Evolutionary conservation across 2,888 invertebrate genomes (phyloP).

Genomic region (Carterocephalus palaemon): DNA sequence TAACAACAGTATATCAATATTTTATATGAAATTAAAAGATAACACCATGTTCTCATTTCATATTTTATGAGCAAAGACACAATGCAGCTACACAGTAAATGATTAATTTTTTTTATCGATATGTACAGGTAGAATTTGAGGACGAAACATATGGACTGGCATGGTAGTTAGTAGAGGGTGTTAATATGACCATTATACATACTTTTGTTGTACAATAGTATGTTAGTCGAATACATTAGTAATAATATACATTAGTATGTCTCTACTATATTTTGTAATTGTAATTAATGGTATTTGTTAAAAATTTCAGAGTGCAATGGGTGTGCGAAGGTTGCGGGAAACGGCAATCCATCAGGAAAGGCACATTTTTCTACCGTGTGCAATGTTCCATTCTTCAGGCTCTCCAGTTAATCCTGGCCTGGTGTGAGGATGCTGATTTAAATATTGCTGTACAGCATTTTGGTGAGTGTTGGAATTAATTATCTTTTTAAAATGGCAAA

Average conservation of each 20-base stretch:
- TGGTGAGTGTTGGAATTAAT: slow-evolving; percentile 69
- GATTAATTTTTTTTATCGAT: too few species aligned
- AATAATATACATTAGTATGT: slow-evolving; percentile 17
- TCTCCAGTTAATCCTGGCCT: slow-evolving; percentile 80
- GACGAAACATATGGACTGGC: too few species aligned
- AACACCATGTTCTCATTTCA: too few species aligned
- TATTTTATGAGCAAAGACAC: too few species aligned
- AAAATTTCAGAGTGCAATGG: slow-evolving; percentile 61
- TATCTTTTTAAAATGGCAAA: slow-evolving; percentile 12
- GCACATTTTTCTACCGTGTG: slow-evolving; percentile 80
- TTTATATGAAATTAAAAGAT: too few species aligned
- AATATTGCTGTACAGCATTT: slow-evolving; percentile 72
- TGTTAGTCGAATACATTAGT: neutral
- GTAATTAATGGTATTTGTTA: slow-evolving; percentile 1
- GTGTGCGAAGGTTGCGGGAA: slow-evolving; percentile 58
- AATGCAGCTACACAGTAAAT: too few species aligned
- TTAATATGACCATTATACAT: too few species aligned
- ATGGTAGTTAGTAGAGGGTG: too few species aligned
- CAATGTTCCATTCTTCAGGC: slow-evolving; percentile 81
- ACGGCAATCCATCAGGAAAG: slow-evolving; percentile 55
- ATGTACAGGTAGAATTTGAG: too few species aligned
- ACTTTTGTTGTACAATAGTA: neutral
- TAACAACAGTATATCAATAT: too few species aligned
- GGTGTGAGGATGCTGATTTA: slow-evolving; percentile 81
- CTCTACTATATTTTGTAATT: neutral